These are phyloP conservation scores for Parapristionchus giblindavisi DNA, from an alignment of 2,888 invertebrate genomes.

Conservation along the genomic window DNA sequence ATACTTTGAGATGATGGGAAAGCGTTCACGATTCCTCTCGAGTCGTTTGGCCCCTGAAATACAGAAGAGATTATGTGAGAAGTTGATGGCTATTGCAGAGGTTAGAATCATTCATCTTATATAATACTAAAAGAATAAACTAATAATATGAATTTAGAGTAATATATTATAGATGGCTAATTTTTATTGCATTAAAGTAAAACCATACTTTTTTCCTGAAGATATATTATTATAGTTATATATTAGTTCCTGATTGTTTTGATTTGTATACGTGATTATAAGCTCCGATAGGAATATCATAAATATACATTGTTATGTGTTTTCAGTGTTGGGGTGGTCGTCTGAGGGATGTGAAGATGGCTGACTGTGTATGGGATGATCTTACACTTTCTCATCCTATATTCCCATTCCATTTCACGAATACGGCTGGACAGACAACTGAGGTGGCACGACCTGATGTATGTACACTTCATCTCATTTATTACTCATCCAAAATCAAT, in stretches of 20 bases:
- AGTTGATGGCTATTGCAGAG: slow-evolving; percentile 58
- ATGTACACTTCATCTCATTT: no score
- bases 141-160: no score
- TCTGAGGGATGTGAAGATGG: slow-evolving; percentile 55
- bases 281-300: no score
- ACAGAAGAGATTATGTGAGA: slow-evolving; percentile 50
- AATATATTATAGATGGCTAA: no score
- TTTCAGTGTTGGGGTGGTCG: slow-evolving; percentile 61
- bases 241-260: no score
- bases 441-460: slow-evolving; percentile 43
- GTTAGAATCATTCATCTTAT: slow-evolving; percentile 13
- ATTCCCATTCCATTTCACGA: slow-evolving; percentile 52
- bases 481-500: no score
- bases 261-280: no score
- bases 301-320: no score
- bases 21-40: slow-evolving; percentile 61
- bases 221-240: no score
- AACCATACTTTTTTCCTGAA: no score
- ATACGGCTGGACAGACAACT: slow-evolving; percentile 41
- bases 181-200: no score
- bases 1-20: slow-evolving; percentile 52
- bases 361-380: slow-evolving; percentile 48
- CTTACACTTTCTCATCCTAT: slow-evolving; percentile 42
- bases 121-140: not conserved
- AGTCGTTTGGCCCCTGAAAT: slow-evolving; percentile 46